Base-by-base conservation (phyloP, 2,113 vertebrate genomes). In the Corythaixoides concolor region DNA sequence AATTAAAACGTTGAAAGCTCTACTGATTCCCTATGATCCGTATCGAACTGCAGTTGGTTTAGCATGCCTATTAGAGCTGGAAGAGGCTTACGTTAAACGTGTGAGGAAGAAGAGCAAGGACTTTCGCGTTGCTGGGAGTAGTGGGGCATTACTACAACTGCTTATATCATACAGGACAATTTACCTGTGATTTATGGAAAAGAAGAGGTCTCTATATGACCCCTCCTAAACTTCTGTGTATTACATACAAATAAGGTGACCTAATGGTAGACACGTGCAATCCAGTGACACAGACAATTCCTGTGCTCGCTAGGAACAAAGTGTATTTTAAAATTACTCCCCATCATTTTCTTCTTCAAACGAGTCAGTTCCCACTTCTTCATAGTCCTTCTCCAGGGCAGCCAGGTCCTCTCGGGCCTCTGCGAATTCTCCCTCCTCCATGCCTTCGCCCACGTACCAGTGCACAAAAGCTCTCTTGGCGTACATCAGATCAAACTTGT, bases 401-500 rank as follows among this genome's bases (percentile, higher is more conserved):
- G 98, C 98, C 86, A 98, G 96, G 92, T 98, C 98, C 69, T 98
- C 98, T 35, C 98, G 70, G 41, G 98, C 98, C 95, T 98, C 98
- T 2, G 98, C 94, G 8, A 98, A 98, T 82, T 98, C 98, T 43
- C 98, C 98, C 68, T 98, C 98, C 78, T 98, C 98, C 98, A 98
- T 98, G 45, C 98, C 98, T 45, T 98, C 98, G 2, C 98, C 98
- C 11, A 98, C 98, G 0, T 98, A 98, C 98, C 98, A 98, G 78
- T 98, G 98, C 80, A 98, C 98, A 47, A 98, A 98, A 20, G 98
- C 98, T 45, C 98, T 97, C 94, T 98, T 98, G 95, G 98, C 98
- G 0, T 98, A 98, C 98, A 98, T 98, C 72, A 98, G 96, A 52
- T 98, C 98, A 28, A 98, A 98, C 92, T 98, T 98, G 94, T 98